These are phyloP conservation scores for Muscidifurax raptorellus DNA, from an alignment of 1,140 invertebrate genomes.

Conservation along the genomic window DNA sequence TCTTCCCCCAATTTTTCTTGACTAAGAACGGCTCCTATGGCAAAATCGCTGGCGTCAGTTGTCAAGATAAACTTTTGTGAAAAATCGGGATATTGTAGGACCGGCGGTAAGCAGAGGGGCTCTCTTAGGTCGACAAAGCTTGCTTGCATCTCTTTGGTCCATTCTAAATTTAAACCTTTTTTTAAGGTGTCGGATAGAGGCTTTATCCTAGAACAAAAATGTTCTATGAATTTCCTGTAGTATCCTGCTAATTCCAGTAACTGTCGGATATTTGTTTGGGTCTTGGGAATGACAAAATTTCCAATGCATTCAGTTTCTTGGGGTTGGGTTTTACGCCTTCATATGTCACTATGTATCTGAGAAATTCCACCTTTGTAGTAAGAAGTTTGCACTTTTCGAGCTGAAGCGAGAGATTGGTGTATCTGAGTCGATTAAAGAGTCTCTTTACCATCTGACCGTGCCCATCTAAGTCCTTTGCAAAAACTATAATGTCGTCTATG, in stretches of 20 bases:
- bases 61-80: constrained; percentile 60
- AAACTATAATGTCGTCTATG: too few relatives aligned
- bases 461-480: too few relatives aligned
- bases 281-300: background rate
- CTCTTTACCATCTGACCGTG: too few relatives aligned
- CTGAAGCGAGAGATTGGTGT: constrained; percentile 6
- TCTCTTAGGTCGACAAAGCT: constrained; percentile 69
- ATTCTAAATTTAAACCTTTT: constrained; percentile 50
- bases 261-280: background rate
- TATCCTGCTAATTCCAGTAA: background rate
- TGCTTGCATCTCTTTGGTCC: constrained; percentile 50
- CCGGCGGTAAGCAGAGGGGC: constrained; percentile 64
- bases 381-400: constrained; percentile 30
- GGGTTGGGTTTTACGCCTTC: background rate
- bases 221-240: constrained; percentile 23
- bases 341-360: constrained; percentile 11
- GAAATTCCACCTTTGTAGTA: constrained; percentile 12
- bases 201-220: constrained; percentile 48
- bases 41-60: constrained; percentile 61
- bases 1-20: too few relatives aligned
- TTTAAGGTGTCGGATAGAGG: constrained; percentile 47
- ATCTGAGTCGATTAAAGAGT: too few relatives aligned
- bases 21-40: too few relatives aligned
- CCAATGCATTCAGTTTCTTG: background rate
- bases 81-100: constrained; percentile 69